These are phyloP conservation scores for Megaceryle maxima DNA, from an alignment of 2,113 vertebrate species.

Conservation along the genomic window DNA sequence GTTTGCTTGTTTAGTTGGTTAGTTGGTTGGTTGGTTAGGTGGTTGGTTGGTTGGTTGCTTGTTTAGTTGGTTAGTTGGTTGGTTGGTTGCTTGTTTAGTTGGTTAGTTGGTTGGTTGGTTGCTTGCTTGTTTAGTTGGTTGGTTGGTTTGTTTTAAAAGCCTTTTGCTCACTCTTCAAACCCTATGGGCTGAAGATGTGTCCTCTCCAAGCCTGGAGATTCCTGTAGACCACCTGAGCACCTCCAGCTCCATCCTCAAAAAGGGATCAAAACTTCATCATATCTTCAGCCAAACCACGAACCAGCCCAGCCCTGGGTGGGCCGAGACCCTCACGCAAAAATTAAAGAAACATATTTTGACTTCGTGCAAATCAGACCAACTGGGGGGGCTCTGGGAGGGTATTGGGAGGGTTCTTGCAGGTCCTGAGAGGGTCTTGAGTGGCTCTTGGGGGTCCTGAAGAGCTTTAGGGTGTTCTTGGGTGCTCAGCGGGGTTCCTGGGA, in stretches of 20 bases:
- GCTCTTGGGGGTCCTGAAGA: background rate
- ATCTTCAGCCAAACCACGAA: background rate
- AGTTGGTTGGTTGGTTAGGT: no score
- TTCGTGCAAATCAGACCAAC: no score
- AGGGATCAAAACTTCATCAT: fast-evolving
- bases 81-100: no score
- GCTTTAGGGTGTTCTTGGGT: background rate
- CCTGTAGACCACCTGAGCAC: background rate
- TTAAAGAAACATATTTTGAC: background rate
- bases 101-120: no score
- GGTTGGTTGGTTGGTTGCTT: no score
- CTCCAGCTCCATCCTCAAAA: background rate
- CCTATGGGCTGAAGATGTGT: fast-evolving
- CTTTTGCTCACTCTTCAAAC: background rate
- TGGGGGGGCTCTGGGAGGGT: background rate
- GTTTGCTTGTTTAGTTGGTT: no score
- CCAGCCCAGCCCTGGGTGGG: background rate
- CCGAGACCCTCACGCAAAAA: background rate
- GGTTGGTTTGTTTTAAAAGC: background rate
- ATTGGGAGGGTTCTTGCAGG: background rate
- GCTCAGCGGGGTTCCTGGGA: background rate
- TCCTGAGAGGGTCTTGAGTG: background rate
- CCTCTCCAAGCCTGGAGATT: background rate
- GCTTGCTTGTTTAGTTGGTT: no score
- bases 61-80: no score